Evolutionary conservation across 2,797 vertebrate species (phyloP), one percentile per base, ranked within the genome.

Genomic region (Takifugu rubripes): DNA sequence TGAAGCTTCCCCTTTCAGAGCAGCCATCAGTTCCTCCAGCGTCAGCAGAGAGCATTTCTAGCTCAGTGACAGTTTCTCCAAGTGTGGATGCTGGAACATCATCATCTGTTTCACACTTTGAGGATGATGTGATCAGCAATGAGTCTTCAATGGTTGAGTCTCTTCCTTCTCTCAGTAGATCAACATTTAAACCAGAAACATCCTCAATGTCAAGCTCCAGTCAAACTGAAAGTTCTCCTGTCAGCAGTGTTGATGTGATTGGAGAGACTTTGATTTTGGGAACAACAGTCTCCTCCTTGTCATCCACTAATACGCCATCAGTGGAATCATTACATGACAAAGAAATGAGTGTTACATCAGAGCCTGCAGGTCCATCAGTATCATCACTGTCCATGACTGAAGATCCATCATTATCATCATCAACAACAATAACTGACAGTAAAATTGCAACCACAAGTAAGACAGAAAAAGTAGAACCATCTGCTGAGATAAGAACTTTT

Each of bases 151-250:
- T 49, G 36, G 17, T 49, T 2, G 42, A 55, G 9, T 42, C 52
- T 2, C 25, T 42, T 43, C 5, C 56, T 17, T 31, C 48, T 1
- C 5, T 26, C n/a, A 59, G 5, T 31, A 40, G 10, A 29, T 31
- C 42, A 31, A 55, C 25, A 3, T 3, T 16, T 1, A 21, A 1
- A n/a, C 14, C 47, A 27, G 46, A 47, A 31, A 25, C 42, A 47
- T 7, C 6, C 3, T 47, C 45, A 47, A 9, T 47, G 5, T 47
- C 21, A 47, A 8, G 7, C 16, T 0, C 27, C 7, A 43, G 33
- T 14, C 54, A 53, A 0, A 2, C 17, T 12, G 62, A 66, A 16
- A 15, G 52, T 26, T 77, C 78, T 53, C 44, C 29, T 31, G 48
- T 53, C 2, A 31, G 17, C 2, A 50, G 2, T 6, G 2, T 1